Conservation (phyloP, 2,888 invertebrate genomes). For the Hecatera dysodea region DNA sequence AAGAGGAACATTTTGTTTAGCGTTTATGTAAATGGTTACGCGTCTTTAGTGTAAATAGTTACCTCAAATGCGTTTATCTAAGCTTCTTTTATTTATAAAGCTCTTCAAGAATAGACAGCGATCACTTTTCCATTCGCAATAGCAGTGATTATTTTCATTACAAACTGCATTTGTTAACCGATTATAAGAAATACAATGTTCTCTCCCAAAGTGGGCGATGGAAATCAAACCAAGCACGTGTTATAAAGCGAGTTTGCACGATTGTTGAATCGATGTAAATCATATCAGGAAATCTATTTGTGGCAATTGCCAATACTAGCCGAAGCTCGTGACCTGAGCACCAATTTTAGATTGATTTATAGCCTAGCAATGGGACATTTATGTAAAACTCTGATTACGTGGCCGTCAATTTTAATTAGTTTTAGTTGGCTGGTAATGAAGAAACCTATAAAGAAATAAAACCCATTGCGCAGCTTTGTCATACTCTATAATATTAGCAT, state of each 20-base stretch:
- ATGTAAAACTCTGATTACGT: constrained; percentile 36
- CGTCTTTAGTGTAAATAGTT: not conserved
- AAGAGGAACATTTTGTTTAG: constrained; percentile 2
- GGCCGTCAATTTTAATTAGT: constrained; percentile 21
- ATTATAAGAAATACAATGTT: constrained; percentile 11
- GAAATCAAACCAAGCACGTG: constrained; percentile 25
- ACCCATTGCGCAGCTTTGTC: not conserved
- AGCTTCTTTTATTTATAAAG: not conserved
- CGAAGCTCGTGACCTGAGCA: constrained; percentile 46
- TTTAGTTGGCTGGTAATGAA: constrained; percentile 1
- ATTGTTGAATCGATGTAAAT: constrained; percentile 54
- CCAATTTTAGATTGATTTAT: constrained; percentile 58
- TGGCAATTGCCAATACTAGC: constrained; percentile 56
- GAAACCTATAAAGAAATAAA: not conserved
- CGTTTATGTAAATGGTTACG: too few relatives aligned
- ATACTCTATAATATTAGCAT: not conserved
- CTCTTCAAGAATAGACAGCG: not conserved
- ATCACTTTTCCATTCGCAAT: not conserved
- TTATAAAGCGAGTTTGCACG: constrained; percentile 22
- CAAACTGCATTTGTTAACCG: not conserved
- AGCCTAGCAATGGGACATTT: constrained; percentile 38
- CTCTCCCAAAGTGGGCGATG: not conserved
- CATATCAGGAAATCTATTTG: constrained; percentile 62
- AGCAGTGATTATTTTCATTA: not conserved
- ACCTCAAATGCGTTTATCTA: not conserved